Evolutionary conservation across 2,888 invertebrate genomes (phyloP).

Genomic region (Embidobia sp.): DNA sequence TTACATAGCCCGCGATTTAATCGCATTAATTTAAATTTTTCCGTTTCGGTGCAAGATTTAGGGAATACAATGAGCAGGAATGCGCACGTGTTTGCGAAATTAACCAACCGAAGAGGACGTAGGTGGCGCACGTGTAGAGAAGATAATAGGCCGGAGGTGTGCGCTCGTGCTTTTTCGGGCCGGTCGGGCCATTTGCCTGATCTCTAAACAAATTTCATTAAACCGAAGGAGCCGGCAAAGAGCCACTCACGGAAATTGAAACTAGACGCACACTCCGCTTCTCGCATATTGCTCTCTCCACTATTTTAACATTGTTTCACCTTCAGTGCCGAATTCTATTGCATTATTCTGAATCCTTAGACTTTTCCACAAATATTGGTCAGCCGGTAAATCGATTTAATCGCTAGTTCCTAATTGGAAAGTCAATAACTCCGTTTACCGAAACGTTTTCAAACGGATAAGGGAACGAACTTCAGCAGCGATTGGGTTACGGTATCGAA

Average conservation of each 20-base stretch:
- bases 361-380: slow-evolving; percentile 31
- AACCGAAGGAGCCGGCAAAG: slow-evolving; percentile 57
- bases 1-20: slow-evolving; percentile 17
- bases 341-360: slow-evolving; percentile 56
- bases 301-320: slow-evolving; percentile 60
- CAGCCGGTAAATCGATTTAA: slow-evolving; percentile 35
- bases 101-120: slow-evolving; percentile 48
- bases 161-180: slow-evolving; percentile 41
- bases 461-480: too few relatives aligned
- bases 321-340: slow-evolving; percentile 33
- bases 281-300: slow-evolving; percentile 46
- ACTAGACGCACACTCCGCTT: slow-evolving; percentile 54
- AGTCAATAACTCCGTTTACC: slow-evolving; percentile 16
- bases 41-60: slow-evolving; percentile 37
- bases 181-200: slow-evolving; percentile 58
- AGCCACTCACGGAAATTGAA: slow-evolving; percentile 66
- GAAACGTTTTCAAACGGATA: not conserved
- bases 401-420: slow-evolving; percentile 28
- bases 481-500: too few relatives aligned
- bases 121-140: slow-evolving; percentile 38
- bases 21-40: slow-evolving; percentile 44
- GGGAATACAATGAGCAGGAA: slow-evolving; percentile 6
- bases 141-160: slow-evolving; percentile 51
- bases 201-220: slow-evolving; percentile 66
- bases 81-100: slow-evolving; percentile 48